Conservation (phyloP, 1,140 invertebrate genomes). For the Meloidogyne hapla region DNA sequence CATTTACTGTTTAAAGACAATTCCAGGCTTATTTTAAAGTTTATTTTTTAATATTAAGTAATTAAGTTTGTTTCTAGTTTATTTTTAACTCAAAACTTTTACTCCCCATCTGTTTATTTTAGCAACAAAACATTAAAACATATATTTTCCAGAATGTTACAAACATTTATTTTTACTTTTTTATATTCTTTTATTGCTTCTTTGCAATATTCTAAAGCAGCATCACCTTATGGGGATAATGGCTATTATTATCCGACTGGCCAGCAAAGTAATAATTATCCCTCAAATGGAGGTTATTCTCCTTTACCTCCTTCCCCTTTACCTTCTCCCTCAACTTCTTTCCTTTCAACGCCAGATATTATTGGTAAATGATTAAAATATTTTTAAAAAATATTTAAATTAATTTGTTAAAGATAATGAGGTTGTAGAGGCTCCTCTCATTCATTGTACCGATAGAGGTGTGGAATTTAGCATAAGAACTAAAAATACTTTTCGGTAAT, state of each 20-base stretch:
- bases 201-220: background rate
- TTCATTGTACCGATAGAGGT: conserved; percentile 32
- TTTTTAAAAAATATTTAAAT: background rate
- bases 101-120: too few relatives aligned
- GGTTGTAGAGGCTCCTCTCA: conserved; percentile 30
- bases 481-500: conserved; percentile 37
- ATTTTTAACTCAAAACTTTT: too few relatives aligned
- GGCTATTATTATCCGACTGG: background rate
- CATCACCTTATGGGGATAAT: background rate
- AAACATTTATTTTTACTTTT: background rate
- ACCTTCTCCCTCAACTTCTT: background rate
- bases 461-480: conserved; percentile 31
- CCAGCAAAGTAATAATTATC: background rate
- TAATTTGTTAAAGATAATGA: conserved; percentile 24
- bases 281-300: background rate
- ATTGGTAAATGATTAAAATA: background rate
- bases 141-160: background rate
- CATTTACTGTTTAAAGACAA: background rate
- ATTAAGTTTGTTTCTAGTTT: background rate
- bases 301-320: too few relatives aligned
- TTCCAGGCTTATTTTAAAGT: background rate
- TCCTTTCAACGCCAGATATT: background rate
- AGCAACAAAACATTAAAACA: too few relatives aligned
- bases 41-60: background rate
- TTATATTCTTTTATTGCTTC: background rate